These are phyloP conservation scores for Empidonax alnorum DNA, from an alignment of 2,113 vertebrate genomes.

Conservation along the genomic window DNA sequence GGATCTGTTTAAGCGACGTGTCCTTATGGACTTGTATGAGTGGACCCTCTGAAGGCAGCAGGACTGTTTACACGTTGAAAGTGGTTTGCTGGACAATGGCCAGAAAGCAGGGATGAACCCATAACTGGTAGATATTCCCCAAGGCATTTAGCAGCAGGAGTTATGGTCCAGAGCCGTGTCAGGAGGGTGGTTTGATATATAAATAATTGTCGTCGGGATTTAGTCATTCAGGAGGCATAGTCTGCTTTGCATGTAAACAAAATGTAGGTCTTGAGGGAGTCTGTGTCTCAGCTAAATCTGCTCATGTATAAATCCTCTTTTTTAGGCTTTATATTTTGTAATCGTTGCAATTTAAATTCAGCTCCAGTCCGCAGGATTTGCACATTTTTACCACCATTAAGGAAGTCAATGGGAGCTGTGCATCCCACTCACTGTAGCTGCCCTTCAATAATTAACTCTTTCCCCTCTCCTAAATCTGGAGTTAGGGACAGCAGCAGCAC, in stretches of 20 bases:
- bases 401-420: slow-evolving; percentile 24
- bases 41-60: background rate
- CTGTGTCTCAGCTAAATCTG: slow-evolving; percentile 34
- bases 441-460: slow-evolving; percentile 39
- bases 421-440: background rate
- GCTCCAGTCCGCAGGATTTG: slow-evolving; percentile 40
- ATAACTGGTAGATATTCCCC: background rate
- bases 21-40: background rate
- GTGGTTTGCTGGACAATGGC: slow-evolving; percentile 31
- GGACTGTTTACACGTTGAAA: background rate
- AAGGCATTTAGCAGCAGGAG: background rate
- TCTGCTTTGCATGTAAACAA: slow-evolving; percentile 52
- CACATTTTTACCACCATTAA: slow-evolving; percentile 49
- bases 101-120: background rate
- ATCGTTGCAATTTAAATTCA: slow-evolving; percentile 58
- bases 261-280: slow-evolving; percentile 54
- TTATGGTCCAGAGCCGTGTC: background rate
- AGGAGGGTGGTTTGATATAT: background rate
- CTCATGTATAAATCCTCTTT: slow-evolving; percentile 64
- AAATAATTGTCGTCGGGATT: slow-evolving; percentile 29
- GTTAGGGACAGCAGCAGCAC: background rate
- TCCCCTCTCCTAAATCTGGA: background rate
- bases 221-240: background rate
- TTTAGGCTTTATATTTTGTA: slow-evolving; percentile 56
- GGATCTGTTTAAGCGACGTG: background rate